A percentile compares a stretch with the other conserved stretches of the same genome.
Evolutionary conservation across 2,797 vertebrate genomes (phyloP).

Genomic region (Tokudaia muenninki): DNA sequence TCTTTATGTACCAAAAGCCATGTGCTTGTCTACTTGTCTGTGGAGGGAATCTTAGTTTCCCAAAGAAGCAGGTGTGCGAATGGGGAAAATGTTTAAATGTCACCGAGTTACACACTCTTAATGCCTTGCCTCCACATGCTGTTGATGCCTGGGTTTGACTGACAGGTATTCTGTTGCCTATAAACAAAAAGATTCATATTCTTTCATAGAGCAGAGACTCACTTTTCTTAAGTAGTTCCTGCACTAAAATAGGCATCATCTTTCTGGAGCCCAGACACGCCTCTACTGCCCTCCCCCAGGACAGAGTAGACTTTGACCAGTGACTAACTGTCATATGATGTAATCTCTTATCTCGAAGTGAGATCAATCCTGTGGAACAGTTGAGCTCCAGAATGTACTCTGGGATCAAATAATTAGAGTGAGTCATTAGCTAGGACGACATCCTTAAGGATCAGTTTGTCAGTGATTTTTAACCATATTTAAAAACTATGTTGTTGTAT

Average conservation of each 20-base stretch:
- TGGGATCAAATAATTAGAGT: background rate
- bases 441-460: background rate
- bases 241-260: background rate
- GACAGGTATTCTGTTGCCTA: background rate
- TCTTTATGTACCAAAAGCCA: background rate
- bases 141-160: background rate
- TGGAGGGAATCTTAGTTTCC: background rate
- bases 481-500: background rate
- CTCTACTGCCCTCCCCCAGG: background rate
- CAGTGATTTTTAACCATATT: background rate
- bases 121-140: background rate
- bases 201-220: background rate
- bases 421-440: background rate
- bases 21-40: background rate
- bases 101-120: background rate
- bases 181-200: background rate
- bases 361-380: background rate
- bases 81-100: background rate
- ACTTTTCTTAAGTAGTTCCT: background rate
- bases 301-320: background rate
- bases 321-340: background rate
- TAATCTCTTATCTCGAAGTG: background rate
- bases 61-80: background rate
- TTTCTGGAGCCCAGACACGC: background rate
- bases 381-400: background rate